Evolutionary conservation across 2,888 invertebrate genomes (phyloP).

Genomic region (Azorinus chamasolen): DNA sequence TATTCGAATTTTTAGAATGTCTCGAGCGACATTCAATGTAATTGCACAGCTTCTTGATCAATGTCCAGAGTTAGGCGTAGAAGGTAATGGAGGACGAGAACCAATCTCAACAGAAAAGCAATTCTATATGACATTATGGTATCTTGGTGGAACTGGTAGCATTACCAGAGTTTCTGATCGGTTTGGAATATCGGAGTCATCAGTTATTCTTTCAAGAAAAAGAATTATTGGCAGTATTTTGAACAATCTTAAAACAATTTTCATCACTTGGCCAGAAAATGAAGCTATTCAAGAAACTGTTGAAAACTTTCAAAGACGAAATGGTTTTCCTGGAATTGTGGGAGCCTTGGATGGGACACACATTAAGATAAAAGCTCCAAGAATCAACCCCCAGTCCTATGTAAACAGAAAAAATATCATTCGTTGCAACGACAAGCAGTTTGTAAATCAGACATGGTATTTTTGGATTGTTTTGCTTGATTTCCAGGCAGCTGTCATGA

Average conservation of each 20-base stretch:
- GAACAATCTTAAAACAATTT: constrained; percentile 11
- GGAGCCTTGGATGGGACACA: constrained; percentile 50
- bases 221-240: constrained; percentile 6
- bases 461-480: constrained; percentile 31
- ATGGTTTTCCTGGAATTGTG: constrained; percentile 43
- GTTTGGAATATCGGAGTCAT: constrained; percentile 49
- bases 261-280: constrained; percentile 40
- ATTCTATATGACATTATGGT: constrained; percentile 32
- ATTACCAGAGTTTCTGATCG: constrained; percentile 40
- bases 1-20: no score
- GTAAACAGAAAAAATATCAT: constrained; percentile 43
- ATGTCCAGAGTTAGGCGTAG: no score
- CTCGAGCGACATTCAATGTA: no score
- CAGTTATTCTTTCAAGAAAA: constrained; percentile 28
- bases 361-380: constrained; percentile 37
- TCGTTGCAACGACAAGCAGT: constrained; percentile 50
- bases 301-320: constrained; percentile 1
- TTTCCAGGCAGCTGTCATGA: constrained; percentile 57
- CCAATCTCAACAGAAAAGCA: not conserved
- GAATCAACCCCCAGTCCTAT: constrained; percentile 25
- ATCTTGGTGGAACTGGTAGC: constrained; percentile 33
- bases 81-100: not conserved
- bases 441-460: constrained; percentile 32
- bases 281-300: constrained; percentile 11
- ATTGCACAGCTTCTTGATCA: no score